Evolutionary conservation across 2,797 vertebrate genomes (phyloP), one percentile per base, ranked within the genome.

Genomic region (Graptemys geographica): DNA sequence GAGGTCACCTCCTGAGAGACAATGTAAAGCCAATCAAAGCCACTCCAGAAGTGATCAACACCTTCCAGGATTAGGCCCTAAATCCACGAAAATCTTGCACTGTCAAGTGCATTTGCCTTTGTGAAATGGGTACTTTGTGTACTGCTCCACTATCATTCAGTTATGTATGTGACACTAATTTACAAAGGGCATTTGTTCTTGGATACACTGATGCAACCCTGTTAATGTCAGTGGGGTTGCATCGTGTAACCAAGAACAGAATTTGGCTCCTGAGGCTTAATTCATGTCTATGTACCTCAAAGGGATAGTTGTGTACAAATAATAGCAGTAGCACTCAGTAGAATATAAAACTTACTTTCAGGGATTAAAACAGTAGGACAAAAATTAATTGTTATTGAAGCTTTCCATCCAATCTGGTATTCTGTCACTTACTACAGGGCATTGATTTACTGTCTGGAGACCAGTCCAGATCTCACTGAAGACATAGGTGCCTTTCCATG

Each of bases 141-240:
- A 53, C 33, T 49, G 51, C 56, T 62, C 25, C 59, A 23, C 8
- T 28, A 44, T 28, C 25, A 7, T 47, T 76, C 72, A 27, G 25
- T 47, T 13, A 12, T 47, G 72, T 47, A 16, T 47, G 27, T 16
- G 41, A 76, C 41, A 76, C 25, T 28, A 69, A 37, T 69, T 37
- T 69, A 69, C 33, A 69, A 69, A 69, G 65, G 18, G n/a, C 5
- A 9, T 69, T 69, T 37, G n/a, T 21, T 69, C 65, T 69, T 41
- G 19, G 37, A 25, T 76, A 76, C 25, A 47, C 6, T 47, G 23
- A 37, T 1, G 15, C 81, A 12, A 33, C 81, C 82, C 47, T 62
- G 28, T 55, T 37, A 18, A 0, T 10, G 4, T 4, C 33, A 10
- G 27, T 2, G 51, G 56, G 37, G 1, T 6, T 62, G 4, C 1